Conservation (phyloP, 35 echinoderm and acorn worm genomes). For the Patiria miniata region DNA sequence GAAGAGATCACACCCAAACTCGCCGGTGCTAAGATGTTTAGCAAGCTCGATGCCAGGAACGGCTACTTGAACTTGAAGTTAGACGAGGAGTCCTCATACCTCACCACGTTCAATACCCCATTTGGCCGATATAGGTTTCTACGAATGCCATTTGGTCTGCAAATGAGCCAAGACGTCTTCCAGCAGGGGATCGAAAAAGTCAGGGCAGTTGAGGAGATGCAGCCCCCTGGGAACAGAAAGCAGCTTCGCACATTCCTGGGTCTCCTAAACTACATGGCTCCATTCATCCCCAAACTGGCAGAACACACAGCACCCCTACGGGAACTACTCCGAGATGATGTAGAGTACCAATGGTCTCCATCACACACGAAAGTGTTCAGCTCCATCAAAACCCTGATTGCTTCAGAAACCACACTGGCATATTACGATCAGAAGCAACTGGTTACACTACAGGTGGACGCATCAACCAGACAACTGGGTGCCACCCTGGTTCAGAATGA, state of each 20-base stretch:
- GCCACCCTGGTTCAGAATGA: too few relatives aligned
- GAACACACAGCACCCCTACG: conserved; percentile 52
- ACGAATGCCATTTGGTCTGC: too few relatives aligned
- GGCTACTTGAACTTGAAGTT: conserved; percentile 65
- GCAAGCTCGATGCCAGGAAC: too few relatives aligned
- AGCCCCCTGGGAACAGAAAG: background rate
- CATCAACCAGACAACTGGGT: conserved; percentile 1
- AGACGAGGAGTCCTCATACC: too few relatives aligned
- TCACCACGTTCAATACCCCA: too few relatives aligned
- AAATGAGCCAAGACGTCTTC: too few relatives aligned
- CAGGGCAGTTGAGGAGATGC: too few relatives aligned
- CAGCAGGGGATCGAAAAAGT: too few relatives aligned
- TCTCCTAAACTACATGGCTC: conserved; percentile 46
- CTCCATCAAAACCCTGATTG: conserved; percentile 22
- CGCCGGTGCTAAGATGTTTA: too few relatives aligned
- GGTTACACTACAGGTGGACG: background rate
- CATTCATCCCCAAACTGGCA: conserved; percentile 52
- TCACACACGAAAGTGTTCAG: conserved; percentile 35
- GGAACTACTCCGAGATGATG: conserved; percentile 54
- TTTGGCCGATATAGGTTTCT: conserved; percentile 68
- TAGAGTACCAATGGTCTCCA: conserved; percentile 24
- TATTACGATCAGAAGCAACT: too few relatives aligned
- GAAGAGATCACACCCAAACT: background rate
- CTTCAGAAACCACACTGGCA: background rate
- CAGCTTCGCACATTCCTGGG: conserved; percentile 49